Evolutionary conservation across 2,888 invertebrate genomes (phyloP), one percentile per base, ranked within the genome.

Genomic region (Sylvicola fuscatus): DNA sequence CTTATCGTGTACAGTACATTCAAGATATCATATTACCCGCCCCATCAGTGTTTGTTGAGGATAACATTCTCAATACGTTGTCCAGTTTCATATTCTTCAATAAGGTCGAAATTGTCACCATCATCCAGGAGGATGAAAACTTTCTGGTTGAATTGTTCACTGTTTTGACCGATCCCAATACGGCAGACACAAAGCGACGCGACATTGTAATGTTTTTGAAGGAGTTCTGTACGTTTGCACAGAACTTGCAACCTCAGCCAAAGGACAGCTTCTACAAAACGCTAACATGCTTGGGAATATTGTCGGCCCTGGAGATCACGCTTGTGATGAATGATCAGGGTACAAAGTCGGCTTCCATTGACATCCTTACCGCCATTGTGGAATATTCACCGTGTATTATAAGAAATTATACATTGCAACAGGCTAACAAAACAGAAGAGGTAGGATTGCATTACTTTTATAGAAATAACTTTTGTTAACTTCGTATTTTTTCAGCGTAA

Each of bases 1-100:
- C 97, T 38, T 98, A 95, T 64, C 75, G 97, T 58, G 95, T 98
- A 52, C 98, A 99, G 66, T 99, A 99, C 62, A 95, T 98, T 50
- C 86, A 87, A 55, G 98, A 99, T 63, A 93, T 97, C 49, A 97
- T 98, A 49, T 66, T 99, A 53, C 98, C 98, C 15, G 90, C 97
- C 34, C 97, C 98, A 10, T 93, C 93, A 46, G 87, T 99, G 48
- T 98, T 97, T 61, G 98, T 97, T 60, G 99, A 99, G 57, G 99
- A 99, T 60, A 98, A 97, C 59, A 79, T 97, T 74, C 70, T 98
- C 44, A 93, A 92, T 50, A 90, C 93, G 40, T 67, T 99, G 51
- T 89, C 86, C 56, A 95, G 93, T 68, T 97, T 97, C 68, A 89
- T 99, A 62, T 98, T 93, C 70, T 98, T 98, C 65, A 97, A 95